A percentile compares a stretch with the other conserved stretches of the same genome.
Conservation (phyloP, 2,888 invertebrate genomes). For the Diaperis boleti region DNA sequence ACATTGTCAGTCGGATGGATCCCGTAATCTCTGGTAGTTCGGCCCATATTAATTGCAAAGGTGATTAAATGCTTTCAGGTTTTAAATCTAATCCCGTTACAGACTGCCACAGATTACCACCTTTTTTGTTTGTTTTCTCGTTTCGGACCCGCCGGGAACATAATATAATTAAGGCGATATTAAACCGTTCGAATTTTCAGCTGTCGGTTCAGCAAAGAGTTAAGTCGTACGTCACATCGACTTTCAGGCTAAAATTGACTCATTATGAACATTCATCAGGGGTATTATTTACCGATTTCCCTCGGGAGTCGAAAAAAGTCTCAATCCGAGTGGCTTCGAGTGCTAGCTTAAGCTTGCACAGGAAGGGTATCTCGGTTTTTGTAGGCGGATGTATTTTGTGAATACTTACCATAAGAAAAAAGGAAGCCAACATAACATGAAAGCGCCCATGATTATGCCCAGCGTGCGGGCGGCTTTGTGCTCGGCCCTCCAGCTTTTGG, state of each 20-base stretch:
- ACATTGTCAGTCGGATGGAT: not conserved
- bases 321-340: no score
- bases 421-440: constrained; percentile 94
- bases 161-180: constrained; percentile 11
- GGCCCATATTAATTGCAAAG: constrained; percentile 23
- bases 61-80: constrained; percentile 25
- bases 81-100: constrained; percentile 11
- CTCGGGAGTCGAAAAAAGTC: no score
- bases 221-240: no score
- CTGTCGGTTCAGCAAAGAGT: no score
- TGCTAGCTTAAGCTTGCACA: no score
- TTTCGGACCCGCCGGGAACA: not conserved
- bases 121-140: constrained; percentile 16
- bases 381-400: constrained; percentile 16
- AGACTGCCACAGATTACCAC: constrained; percentile 4
- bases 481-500: constrained; percentile 88
- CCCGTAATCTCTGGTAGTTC: constrained; percentile 1
- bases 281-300: no score
- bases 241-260: no score
- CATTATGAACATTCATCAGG: no score
- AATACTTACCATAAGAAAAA: constrained; percentile 92
- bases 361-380: no score
- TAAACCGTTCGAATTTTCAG: not conserved
- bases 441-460: constrained; percentile 96
- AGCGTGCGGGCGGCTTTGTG: constrained; percentile 95